A percentile compares a stretch with the other conserved stretches of the same genome.
Evolutionary conservation across 2,888 invertebrate species (phyloP).

Genomic region (Plagodis pulveraria): DNA sequence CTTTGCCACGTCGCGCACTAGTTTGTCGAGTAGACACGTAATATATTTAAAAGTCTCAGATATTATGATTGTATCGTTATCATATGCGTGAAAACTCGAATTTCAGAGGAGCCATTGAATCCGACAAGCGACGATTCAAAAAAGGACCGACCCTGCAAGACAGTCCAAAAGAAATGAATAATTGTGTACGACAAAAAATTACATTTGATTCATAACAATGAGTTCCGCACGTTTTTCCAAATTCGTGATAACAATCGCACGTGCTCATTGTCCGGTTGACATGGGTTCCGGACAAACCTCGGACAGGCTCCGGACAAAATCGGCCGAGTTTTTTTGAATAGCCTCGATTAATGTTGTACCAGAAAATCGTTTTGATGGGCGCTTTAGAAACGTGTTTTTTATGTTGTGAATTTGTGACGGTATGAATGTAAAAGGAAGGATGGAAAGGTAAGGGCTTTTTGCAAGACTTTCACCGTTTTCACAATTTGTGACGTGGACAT

Average conservation of each 20-base stretch:
- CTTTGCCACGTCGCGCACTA: too few relatives aligned
- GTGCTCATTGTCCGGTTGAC: conserved; percentile 72
- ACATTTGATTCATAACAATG: conserved; percentile 67
- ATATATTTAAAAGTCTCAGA: too few relatives aligned
- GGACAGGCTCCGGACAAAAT: conserved; percentile 56
- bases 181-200: conserved; percentile 45
- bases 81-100: neutral
- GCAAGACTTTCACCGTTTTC: conserved; percentile 22
- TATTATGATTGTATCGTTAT: too few relatives aligned
- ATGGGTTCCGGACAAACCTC: conserved; percentile 61
- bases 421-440: conserved; percentile 35
- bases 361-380: conserved; percentile 75
- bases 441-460: conserved; percentile 30
- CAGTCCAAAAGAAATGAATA: conserved; percentile 30
- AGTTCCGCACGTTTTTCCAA: conserved; percentile 60
- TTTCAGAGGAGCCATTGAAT: neutral
- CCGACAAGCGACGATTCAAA: neutral
- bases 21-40: too few relatives aligned
- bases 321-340: conserved; percentile 70
- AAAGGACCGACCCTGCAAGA: neutral
- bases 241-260: conserved; percentile 61
- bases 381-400: conserved; percentile 66
- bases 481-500: conserved; percentile 3
- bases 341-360: conserved; percentile 71
- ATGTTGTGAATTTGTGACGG: conserved; percentile 54